Conservation (phyloP, 2,113 vertebrate genomes). For the Merops nubicus region DNA sequence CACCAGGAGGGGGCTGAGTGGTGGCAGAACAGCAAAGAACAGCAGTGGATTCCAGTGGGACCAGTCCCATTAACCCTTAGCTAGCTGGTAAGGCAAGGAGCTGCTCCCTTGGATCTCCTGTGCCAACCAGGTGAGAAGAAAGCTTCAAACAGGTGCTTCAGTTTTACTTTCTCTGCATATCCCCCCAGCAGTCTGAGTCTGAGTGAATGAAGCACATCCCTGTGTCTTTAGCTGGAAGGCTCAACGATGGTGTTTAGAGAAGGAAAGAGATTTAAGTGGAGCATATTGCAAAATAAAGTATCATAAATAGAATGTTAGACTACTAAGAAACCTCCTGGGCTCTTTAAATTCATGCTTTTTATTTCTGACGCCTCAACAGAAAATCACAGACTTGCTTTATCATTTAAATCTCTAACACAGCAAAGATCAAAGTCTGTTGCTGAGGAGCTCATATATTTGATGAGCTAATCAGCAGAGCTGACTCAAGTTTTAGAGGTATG, state of each 20-base stretch:
- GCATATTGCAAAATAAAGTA: not conserved
- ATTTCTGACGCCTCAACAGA: constrained; percentile 24
- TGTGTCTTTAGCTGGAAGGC: not conserved
- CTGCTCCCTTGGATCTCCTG: not conserved
- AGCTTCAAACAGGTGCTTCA: not conserved
- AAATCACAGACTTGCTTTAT: not conserved
- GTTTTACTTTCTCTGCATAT: not conserved
- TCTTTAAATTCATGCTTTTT: not conserved
- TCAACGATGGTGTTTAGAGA: not conserved
- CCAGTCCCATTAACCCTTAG: too few species aligned
- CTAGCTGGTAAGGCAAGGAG: not conserved
- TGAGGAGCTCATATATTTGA: not conserved
- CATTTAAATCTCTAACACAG: constrained; percentile 1
- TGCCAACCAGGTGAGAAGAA: not conserved
- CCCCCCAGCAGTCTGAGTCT: not conserved
- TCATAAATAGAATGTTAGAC: not conserved
- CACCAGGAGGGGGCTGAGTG: not conserved
- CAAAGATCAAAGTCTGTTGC: not conserved
- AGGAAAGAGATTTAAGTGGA: not conserved
- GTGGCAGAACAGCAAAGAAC: not conserved
- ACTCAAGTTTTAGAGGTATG: not conserved
- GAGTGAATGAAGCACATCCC: not conserved
- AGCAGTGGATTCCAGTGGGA: not conserved
- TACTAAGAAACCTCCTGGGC: not conserved
- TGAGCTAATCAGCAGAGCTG: not conserved